Conservation (phyloP, 2,888 invertebrate species). For the Vannuccia rotundouncinata region DNA sequence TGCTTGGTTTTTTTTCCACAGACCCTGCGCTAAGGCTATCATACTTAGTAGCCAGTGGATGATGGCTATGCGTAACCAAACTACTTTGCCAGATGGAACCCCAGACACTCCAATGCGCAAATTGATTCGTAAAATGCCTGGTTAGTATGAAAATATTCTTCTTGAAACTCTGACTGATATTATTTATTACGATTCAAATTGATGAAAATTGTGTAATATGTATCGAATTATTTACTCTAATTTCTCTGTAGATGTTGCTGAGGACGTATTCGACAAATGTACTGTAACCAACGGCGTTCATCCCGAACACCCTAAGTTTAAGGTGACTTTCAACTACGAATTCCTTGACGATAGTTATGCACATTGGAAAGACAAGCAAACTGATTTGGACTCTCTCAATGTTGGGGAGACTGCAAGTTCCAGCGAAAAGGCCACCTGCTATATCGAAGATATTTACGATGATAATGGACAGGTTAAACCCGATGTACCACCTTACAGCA, state of each 20-base stretch:
- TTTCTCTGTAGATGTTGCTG: constrained; percentile 51
- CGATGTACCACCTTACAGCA: constrained; percentile 50
- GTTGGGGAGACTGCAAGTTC: background rate
- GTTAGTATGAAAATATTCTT: no score
- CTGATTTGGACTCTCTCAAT: background rate
- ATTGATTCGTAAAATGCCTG: constrained; percentile 59
- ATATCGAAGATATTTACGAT: constrained; percentile 46
- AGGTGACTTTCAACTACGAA: constrained; percentile 58
- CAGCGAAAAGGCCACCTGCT: background rate
- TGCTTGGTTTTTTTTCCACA: no score
- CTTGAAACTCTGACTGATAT: no score
- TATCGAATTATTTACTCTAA: no score
- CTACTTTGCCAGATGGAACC: constrained; percentile 46
- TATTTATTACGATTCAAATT: no score
- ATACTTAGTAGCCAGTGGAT: constrained; percentile 56
- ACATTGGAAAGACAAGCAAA: constrained; percentile 44
- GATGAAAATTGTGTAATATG: no score
- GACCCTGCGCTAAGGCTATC: constrained; percentile 56
- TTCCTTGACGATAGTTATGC: constrained; percentile 59
- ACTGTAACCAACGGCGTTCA: constrained; percentile 47
- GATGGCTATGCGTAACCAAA: constrained; percentile 55
- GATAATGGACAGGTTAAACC: constrained; percentile 48
- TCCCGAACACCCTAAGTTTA: constrained; percentile 44
- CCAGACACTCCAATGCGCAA: constrained; percentile 58
- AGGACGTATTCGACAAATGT: constrained; percentile 51